phyloP scores from a whole-genome alignment of 1,140 invertebrate genomes.

The Bombus confusus region DNA sequence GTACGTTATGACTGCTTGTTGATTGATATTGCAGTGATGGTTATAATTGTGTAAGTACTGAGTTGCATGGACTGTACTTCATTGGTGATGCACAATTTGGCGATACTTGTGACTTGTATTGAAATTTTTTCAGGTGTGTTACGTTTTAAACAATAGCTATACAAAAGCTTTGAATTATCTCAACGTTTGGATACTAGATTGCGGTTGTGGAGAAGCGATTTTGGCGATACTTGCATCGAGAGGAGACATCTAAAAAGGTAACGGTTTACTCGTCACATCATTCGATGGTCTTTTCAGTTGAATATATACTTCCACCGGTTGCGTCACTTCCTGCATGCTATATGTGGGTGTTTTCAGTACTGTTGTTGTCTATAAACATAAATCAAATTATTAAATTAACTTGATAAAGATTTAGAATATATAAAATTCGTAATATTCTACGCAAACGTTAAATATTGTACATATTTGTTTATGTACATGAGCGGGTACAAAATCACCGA shows the following conservation, averaged over 20 bases:
- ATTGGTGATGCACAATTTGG: conserved; percentile 71
- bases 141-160: not conserved
- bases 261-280: conserved; percentile 90
- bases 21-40: conserved; percentile 49
- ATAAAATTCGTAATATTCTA: not conserved
- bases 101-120: conserved; percentile 61
- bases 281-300: conserved; percentile 94
- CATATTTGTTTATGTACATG: conserved; percentile 94
- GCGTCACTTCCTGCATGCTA: conserved; percentile 85
- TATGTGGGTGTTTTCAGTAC: conserved; percentile 92
- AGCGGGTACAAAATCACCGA: conserved; percentile 92
- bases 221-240: conserved; percentile 91
- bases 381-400: not conserved
- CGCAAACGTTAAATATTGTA: not conserved
- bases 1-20: conserved; percentile 42
- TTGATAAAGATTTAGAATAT: not conserved
- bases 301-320: conserved; percentile 90
- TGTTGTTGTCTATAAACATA: conserved; percentile 86
- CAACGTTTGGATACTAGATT: conserved; percentile 53
- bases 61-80: conserved; percentile 57
- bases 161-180: conserved; percentile 41
- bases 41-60: conserved; percentile 54
- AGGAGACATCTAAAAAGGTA: conserved; percentile 92
- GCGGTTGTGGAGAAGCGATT: conserved; percentile 39
- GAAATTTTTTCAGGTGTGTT: not conserved